Evolutionary conservation across 2,797 vertebrate genomes (phyloP).

Genomic region (Acanthiza pusilla): DNA sequence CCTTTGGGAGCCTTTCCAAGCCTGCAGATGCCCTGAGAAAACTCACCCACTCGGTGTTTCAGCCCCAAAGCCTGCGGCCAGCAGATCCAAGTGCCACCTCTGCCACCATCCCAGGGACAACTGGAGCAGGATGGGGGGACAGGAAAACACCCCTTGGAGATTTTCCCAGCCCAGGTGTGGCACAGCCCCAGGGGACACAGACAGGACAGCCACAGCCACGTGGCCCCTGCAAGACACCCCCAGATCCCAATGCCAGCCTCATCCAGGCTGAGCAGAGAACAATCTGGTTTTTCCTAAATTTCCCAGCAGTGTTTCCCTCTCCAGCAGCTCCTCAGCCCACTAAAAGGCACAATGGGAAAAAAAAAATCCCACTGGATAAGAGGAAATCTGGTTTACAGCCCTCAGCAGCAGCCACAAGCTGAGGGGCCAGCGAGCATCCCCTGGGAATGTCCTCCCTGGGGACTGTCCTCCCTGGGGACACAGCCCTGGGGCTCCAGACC

Average conservation of each 20-base stretch:
- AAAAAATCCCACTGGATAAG: background rate
- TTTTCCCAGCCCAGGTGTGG: background rate
- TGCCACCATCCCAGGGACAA: background rate
- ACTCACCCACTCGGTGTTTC: background rate
- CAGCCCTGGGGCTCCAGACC: background rate
- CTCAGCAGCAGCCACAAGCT: no score
- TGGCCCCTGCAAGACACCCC: background rate
- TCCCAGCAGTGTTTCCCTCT: accelerated
- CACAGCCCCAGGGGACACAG: background rate
- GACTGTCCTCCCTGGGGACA: background rate
- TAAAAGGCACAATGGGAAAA: accelerated
- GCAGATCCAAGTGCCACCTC: background rate
- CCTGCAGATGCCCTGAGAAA: background rate
- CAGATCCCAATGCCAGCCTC: background rate
- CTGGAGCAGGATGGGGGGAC: background rate
- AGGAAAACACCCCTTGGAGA: accelerated
- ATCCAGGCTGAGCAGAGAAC: background rate
- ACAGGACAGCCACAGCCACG: background rate
- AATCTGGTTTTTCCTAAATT: accelerated
- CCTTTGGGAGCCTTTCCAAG: background rate
- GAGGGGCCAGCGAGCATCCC: no score
- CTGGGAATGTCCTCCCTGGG: background rate
- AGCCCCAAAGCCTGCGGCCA: background rate
- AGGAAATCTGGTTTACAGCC: accelerated
- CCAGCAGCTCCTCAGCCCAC: background rate